Base-by-base conservation (phyloP, 2,888 invertebrate species). In the Oligia strigilis region DNA sequence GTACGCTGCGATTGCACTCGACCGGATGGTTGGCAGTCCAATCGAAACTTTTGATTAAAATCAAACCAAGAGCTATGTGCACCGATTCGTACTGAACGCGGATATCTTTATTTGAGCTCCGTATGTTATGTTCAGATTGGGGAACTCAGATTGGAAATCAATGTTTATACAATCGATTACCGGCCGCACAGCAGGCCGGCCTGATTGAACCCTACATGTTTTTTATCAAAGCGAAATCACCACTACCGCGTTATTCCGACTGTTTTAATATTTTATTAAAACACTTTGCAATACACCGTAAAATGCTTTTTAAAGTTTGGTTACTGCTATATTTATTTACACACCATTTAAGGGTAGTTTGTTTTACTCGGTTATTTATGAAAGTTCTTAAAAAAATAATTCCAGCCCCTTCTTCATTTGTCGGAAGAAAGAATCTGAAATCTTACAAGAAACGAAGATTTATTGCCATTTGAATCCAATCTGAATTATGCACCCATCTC, bases 1-100 rank as follows among this genome's bases (percentile, higher is more conserved):
- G 92, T 90, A 92, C 90, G 91, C 90, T 87, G 85, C 92, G 91
- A 93, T 92, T 94, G 95, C 94, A 93, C 94, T 95, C 95, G 92
- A 92, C 92, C 92, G 92, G 90, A 91, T 91, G 92, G 93, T 91
- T 93, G 94, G 95, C 95, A 94, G 94, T 94, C 93, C 96, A 96
- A 96, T 97, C 94, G 95, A 95, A 97, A 97, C 95, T 97, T 97
- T 97, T 96, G 97, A 97, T 97, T 97, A 97, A 97, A 97, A 97
- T 96, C 97, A 97, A 95, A 95, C 95, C 94, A 87, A 91, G 93
- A 92, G 92, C 93, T 88, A 91, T 90, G 91, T 92, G 91, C 94
- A 89, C 91, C 92, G 94, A 93, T 93, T 94, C 93, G 89, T 90
- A 90, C 90, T 91, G 93, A 93, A 95, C 93, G 92, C 91, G 92